Evolutionary conservation across 2,888 invertebrate species (phyloP).

Genomic region (Drosophila merina): DNA sequence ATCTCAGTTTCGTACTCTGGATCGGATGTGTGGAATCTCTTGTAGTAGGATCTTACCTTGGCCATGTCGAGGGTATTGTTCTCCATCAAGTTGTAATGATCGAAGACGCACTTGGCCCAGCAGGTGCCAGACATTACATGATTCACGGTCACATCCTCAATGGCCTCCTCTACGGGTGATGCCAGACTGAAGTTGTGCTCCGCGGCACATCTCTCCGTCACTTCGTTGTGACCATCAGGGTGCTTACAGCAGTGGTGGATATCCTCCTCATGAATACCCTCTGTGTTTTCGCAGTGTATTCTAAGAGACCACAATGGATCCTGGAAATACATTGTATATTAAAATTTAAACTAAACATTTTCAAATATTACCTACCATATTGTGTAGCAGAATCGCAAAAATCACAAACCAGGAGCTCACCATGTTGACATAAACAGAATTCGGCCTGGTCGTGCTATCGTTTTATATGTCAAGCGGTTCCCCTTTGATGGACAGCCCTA

Average conservation of each 20-base stretch:
- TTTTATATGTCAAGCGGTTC: conserved; percentile 50
- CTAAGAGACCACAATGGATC: conserved; percentile 3
- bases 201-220: conserved; percentile 62
- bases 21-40: conserved; percentile 53
- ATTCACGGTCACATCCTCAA: conserved; percentile 66
- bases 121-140: conserved; percentile 60
- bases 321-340: not conserved
- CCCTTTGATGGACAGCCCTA: conserved; percentile 50
- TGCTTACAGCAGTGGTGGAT: conserved; percentile 74
- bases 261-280: conserved; percentile 69
- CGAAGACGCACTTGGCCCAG: conserved; percentile 71
- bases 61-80: conserved; percentile 56
- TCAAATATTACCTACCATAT: conserved; percentile 11
- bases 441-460: conserved; percentile 1
- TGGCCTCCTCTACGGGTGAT: conserved; percentile 58
- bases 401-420: conserved; percentile 22
- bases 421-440: conserved; percentile 41
- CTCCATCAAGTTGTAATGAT: conserved; percentile 58
- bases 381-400: conserved; percentile 5
- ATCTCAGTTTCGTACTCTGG: conserved; percentile 73
- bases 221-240: conserved; percentile 72
- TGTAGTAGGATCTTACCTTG: conserved; percentile 57
- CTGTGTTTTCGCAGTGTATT: conserved; percentile 55
- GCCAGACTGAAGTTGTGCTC: conserved; percentile 64
- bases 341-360: not conserved